Percentiles rank a stretch among this genome's conserved stretches.
These are phyloP conservation scores for Pterobdella sp. DNA, from an alignment of 2,888 invertebrate genomes.

Conservation along the genomic window DNA sequence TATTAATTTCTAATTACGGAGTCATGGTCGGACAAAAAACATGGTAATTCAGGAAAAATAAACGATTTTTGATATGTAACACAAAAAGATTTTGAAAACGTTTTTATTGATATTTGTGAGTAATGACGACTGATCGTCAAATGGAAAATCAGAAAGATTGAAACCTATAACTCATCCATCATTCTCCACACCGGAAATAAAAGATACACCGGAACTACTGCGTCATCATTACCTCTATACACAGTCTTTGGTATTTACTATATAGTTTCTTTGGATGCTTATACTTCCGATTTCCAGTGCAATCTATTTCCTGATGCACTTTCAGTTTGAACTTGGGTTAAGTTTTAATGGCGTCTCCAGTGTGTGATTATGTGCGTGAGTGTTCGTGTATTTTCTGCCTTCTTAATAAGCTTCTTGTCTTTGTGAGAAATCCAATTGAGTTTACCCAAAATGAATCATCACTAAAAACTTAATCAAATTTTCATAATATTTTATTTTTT, in stretches of 20 bases:
- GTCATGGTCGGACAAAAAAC: too few species aligned
- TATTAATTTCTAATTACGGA: too few species aligned
- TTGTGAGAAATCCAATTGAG: too few species aligned
- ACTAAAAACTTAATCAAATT: too few species aligned
- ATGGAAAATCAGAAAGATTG: neutral
- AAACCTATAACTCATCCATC: neutral
- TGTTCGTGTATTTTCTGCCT: neutral
- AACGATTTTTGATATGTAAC: too few species aligned
- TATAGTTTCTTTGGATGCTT: conserved; percentile 5
- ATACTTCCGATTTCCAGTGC: conserved; percentile 14
- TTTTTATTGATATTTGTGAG: neutral
- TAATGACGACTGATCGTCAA: neutral
- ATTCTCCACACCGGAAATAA: neutral
- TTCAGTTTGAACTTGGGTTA: conserved; percentile 13
- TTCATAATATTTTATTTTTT: too few species aligned
- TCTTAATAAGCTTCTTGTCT: too few species aligned
- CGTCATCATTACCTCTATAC: conserved; percentile 7
- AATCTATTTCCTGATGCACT: conserved; percentile 12
- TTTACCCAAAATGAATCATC: too few species aligned
- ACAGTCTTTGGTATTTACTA: conserved; percentile 12
- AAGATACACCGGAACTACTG: conserved; percentile 9
- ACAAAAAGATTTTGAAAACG: neutral
- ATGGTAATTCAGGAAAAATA: too few species aligned
- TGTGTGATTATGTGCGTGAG: neutral
- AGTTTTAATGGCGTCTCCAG: conserved; percentile 9